phyloP scores from a whole-genome alignment of 2,888 invertebrate genomes.

The Glyphotaelius pellucidus region DNA sequence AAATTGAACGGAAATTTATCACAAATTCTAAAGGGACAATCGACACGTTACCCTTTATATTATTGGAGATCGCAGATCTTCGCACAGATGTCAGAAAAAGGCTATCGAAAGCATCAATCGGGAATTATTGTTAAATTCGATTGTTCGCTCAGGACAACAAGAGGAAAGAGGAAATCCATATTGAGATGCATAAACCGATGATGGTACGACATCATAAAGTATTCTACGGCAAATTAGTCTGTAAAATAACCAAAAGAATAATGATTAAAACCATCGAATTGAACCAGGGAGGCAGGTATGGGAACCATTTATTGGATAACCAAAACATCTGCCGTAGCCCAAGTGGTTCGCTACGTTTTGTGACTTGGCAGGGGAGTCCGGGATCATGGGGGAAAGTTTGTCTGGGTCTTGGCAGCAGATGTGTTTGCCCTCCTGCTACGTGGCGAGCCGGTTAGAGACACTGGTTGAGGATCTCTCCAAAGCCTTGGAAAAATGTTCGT shows the following conservation, averaged over 20 bases:
- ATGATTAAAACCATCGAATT: neutral
- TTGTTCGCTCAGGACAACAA: slow-evolving; percentile 10
- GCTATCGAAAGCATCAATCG: slow-evolving; percentile 40
- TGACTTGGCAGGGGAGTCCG: too few species aligned
- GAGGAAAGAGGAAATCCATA: slow-evolving; percentile 50
- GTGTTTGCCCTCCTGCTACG: too few species aligned
- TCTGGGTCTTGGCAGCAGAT: too few species aligned
- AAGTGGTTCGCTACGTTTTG: too few species aligned
- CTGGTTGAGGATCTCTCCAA: too few species aligned
- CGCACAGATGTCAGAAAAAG: slow-evolving; percentile 15
- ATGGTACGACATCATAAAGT: neutral
- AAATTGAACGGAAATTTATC: neutral
- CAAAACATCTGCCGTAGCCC: too few species aligned
- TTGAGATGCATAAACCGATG: slow-evolving; percentile 5
- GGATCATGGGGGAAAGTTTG: too few species aligned
- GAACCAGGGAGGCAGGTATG: too few species aligned
- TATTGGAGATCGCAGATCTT: neutral
- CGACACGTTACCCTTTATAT: neutral
- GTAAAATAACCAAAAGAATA: neutral
- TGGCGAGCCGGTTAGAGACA: too few species aligned
- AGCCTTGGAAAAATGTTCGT: too few species aligned
- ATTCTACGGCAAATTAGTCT: neutral
- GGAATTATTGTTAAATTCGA: slow-evolving; percentile 39
- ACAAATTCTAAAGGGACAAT: neutral
- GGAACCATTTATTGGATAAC: too few species aligned